These are phyloP conservation scores for Anarhynchus alexandrinus DNA, from an alignment of 2,113 vertebrate species.

Conservation along the genomic window DNA sequence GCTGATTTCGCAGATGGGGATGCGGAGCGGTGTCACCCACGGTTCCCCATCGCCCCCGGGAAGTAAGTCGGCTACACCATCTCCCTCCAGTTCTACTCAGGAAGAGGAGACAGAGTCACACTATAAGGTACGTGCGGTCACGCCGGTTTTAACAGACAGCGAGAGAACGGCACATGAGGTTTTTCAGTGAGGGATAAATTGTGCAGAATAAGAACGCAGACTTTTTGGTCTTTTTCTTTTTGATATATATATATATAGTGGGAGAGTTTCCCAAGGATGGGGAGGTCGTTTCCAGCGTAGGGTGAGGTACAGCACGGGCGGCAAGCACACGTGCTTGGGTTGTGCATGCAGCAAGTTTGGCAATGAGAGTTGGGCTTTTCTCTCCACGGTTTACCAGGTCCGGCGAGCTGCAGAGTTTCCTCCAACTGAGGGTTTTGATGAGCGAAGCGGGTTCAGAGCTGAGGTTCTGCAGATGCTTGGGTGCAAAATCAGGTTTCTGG, in stretches of 20 bases:
- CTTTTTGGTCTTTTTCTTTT: not conserved
- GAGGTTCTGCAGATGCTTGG: not conserved
- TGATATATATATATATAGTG: too few species aligned
- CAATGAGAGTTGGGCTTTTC: not conserved
- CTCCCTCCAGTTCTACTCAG: conserved; percentile 97
- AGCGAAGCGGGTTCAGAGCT: not conserved
- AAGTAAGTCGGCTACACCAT: conserved; percentile 97
- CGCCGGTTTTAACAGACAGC: not conserved
- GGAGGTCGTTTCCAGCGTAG: not conserved
- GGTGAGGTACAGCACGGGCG: not conserved
- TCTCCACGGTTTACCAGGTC: fast-evolving
- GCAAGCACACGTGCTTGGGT: not conserved
- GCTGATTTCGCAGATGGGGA: conserved; percentile 94
- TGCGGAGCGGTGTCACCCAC: conserved; percentile 83
- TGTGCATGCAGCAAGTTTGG: not conserved
- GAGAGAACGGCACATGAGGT: fast-evolving
- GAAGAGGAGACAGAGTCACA: conserved; percentile 97
- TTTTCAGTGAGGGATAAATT: not conserved
- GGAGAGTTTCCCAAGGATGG: not conserved
- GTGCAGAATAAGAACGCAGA: not conserved
- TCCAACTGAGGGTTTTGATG: not conserved
- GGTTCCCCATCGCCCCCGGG: conserved; percentile 94
- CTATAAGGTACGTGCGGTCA: conserved; percentile 83
- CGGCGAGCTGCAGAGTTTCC: not conserved
- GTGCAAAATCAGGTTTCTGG: not conserved